Conservation (phyloP, 2,797 vertebrate species). For the Toxotes lorentzi region DNA sequence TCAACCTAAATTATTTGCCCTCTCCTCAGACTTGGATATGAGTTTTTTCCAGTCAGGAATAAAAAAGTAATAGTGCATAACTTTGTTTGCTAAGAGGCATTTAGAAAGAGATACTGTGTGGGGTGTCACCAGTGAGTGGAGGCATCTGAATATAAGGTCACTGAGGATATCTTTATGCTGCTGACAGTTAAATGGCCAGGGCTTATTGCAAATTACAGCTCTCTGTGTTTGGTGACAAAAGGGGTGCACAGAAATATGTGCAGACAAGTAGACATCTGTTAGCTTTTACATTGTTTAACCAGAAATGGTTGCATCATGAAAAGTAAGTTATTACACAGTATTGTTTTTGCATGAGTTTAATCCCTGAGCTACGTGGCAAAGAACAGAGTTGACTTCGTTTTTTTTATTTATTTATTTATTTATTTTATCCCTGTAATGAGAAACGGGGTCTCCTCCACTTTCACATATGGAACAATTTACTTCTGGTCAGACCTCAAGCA, state of each 20-base stretch:
- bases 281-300: conserved; percentile 34
- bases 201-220: conserved; percentile 22
- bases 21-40: background rate
- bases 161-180: conserved; percentile 1
- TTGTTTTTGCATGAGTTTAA: conserved; percentile 39
- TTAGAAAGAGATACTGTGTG: background rate
- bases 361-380: conserved; percentile 48
- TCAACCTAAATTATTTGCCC: background rate
- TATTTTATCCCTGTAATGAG: conserved; percentile 56
- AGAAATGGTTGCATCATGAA: conserved; percentile 24
- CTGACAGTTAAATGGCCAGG: conserved; percentile 18
- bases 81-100: background rate
- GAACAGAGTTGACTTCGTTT: conserved; percentile 37
- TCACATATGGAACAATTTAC: conserved; percentile 72
- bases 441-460: conserved; percentile 55
- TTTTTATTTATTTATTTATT: conserved; percentile 32
- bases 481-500: conserved; percentile 55
- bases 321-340: conserved; percentile 10
- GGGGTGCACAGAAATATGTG: background rate
- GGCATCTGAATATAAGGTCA: background rate
- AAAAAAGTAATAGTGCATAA: background rate
- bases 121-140: background rate
- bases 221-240: conserved; percentile 29
- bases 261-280: conserved; percentile 42
- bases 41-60: no score